Conservation (phyloP, 92 coral and sea anemone species). For the Blastomussa wellsi region DNA sequence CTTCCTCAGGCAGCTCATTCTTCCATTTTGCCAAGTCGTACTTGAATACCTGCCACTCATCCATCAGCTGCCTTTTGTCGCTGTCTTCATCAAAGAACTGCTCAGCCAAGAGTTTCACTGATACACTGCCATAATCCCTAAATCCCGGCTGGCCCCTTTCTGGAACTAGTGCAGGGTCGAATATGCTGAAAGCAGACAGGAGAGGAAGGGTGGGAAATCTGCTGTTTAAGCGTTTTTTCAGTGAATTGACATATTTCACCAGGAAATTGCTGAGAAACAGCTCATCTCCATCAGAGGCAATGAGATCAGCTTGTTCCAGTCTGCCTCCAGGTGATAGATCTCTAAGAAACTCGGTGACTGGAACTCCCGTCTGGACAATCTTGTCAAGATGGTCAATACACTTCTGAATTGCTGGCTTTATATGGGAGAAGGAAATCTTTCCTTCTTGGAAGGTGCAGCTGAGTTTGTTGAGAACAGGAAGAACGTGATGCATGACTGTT, state of each 20-base stretch:
- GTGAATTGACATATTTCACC: constrained; percentile 3
- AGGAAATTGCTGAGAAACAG: constrained; percentile 8
- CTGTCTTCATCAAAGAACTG: constrained; percentile 21
- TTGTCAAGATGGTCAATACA: constrained; percentile 23
- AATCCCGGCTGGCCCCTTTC: not conserved
- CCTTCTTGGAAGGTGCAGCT: constrained; percentile 49
- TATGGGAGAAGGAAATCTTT: constrained; percentile 29
- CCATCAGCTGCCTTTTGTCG: constrained; percentile 25
- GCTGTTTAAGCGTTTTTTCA: constrained; percentile 19
- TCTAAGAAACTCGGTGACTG: constrained; percentile 15
- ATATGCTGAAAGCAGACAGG: constrained; percentile 22
- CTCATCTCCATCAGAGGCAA: constrained; percentile 2
- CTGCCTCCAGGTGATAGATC: constrained; percentile 27
- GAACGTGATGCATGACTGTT: constrained; percentile 32
- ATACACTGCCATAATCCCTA: constrained; percentile 7
- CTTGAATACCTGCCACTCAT: constrained; percentile 20
- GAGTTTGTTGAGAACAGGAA: constrained; percentile 43
- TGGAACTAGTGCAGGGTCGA: not conserved
- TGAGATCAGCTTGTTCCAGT: constrained; percentile 23
- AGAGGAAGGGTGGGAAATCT: constrained; percentile 36
- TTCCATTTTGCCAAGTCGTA: constrained; percentile 30
- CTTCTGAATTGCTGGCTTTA: constrained; percentile 39
- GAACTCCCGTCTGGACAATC: constrained; percentile 14
- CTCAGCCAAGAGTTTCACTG: constrained; percentile 11
- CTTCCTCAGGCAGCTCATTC: not conserved